Evolutionary conservation across 35 echinoderm and acorn worm genomes (phyloP), one percentile per base, ranked within the genome.

Genomic region (Diadema setosum): DNA sequence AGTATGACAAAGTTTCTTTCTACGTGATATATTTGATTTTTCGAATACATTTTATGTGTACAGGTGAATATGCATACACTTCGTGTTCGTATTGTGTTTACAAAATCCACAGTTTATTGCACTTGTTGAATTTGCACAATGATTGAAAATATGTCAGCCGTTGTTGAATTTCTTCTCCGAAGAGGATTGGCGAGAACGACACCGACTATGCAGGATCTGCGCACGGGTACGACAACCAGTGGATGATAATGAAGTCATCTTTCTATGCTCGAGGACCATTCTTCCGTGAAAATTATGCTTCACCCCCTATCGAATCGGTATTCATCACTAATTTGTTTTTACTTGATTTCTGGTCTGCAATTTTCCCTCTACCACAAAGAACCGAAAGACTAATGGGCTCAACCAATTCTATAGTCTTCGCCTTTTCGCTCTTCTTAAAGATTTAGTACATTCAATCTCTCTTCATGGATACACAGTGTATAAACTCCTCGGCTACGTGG

Each of bases 181-280:
- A 55, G 49, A 55, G 21, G 21, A 12, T 55, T 55, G 12, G 12
- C 3, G 61, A 8, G 18, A 30, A 67, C 12, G 18, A 30, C 18
- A 67, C 12, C 20, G 24, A 12, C 61, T 18, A 11, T 67, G 9
- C 27, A 30, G 27, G n/a, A 52, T 52, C 61, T 67, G 61, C 12
- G 12, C 85, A 93, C 55, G 85, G 85, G 1, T 93, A 83, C 18
- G 86, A 83, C 75, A 87, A 75, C 34, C 16, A 45, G 2, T 46
- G 59, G 4, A 42, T 70, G 59, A 83, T 37, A 16, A 93, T 88
- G 85, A 75, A 61, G 39, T 70, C 84, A 26, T 57, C 49, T n/a
- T 93, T 88, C 36, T 87, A 83, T 37, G 91, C 85, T 21, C 55
- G 55, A 7, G 85, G 85, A 84, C 85, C 76, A 7, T 83, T 39